A percentile compares a stretch with the other conserved stretches of the same genome.
Conservation (phyloP, 2,113 vertebrate genomes). For the Seriola quinqueradiata region DNA sequence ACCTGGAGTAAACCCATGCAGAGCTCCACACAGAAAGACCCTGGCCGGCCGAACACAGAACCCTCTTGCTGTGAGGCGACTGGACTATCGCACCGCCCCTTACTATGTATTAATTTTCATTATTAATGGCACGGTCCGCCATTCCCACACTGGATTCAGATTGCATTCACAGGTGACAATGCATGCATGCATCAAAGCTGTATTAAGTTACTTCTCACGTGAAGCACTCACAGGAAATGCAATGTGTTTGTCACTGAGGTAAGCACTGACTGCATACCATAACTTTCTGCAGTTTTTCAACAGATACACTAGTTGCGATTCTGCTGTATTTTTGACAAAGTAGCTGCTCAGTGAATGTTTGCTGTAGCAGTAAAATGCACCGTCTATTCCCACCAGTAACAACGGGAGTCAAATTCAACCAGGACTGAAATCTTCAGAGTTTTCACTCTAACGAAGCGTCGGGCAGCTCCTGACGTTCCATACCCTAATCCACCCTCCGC, state of each 20-base stretch:
- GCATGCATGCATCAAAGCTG: neutral
- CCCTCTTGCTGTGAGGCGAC: no score
- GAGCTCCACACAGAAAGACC: no score
- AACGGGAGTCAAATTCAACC: neutral
- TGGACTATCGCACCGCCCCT: no score
- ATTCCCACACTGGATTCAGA: neutral
- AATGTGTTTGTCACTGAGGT: no score
- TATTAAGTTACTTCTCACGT: neutral
- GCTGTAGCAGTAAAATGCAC: neutral
- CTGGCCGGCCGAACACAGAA: no score
- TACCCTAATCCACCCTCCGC: neutral
- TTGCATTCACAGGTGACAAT: neutral
- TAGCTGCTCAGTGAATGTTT: neutral
- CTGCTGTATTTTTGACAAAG: slow-evolving; percentile 1
- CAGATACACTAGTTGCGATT: neutral
- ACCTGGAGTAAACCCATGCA: no score
- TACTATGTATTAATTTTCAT: neutral
- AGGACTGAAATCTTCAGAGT: neutral
- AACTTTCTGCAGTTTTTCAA: neutral
- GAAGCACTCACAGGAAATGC: no score
- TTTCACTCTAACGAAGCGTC: no score
- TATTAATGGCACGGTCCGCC: neutral
- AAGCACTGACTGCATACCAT: neutral
- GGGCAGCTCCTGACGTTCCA: neutral
- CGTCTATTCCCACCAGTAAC: no score